Evolutionary conservation across 2,113 vertebrate genomes (phyloP), one percentile per base, ranked within the genome.

Genomic region (Leucoraja erinaceus): DNA sequence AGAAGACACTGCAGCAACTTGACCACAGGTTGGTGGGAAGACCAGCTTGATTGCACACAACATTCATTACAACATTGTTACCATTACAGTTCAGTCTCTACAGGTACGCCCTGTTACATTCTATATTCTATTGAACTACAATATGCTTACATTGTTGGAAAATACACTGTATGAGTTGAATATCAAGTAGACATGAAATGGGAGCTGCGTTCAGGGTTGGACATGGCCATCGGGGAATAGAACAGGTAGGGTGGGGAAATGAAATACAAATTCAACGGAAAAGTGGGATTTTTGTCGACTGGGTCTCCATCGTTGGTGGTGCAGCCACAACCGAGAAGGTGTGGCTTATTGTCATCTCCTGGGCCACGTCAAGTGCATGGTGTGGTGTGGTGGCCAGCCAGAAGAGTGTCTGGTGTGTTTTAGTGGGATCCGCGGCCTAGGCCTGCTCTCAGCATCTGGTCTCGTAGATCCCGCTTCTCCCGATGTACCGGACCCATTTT

Each of bases 401-500:
- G 68, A 16, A 72, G 86, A 70, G 66, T 25, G 88, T 91, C 90
- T 22, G 38, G 72, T 91, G 90, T 72, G 38, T 91, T 91, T 74
- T 68, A 54, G 68, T 91, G 68, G 38, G 90, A 25, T 38, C 31
- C 66, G 11, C 33, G 47, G 66, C 28, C 63, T 63, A 88, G n/a
- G 33, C 93, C 90, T 61, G 31, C n/a, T 76, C 68, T 93, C 93
- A 99, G 97, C 99, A 99, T 95, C 99, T 98, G 1, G 99, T 99
- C 96, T 99, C 99, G 12, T 99, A 99, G 96, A 99, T 99, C 94
- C 99, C 99, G 0, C 98, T 99, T 94, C 98, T 97, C 94, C 99
- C 98, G 14, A 99, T 99, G 97, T 99, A 99, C 94, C 98, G 98
- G 95, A 99, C 99, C 98, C 99, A 99, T 98, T 99, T 99, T 94